These are phyloP conservation scores for Anastrepha obliqua DNA, from an alignment of 1,140 invertebrate genomes.

Conservation along the genomic window DNA sequence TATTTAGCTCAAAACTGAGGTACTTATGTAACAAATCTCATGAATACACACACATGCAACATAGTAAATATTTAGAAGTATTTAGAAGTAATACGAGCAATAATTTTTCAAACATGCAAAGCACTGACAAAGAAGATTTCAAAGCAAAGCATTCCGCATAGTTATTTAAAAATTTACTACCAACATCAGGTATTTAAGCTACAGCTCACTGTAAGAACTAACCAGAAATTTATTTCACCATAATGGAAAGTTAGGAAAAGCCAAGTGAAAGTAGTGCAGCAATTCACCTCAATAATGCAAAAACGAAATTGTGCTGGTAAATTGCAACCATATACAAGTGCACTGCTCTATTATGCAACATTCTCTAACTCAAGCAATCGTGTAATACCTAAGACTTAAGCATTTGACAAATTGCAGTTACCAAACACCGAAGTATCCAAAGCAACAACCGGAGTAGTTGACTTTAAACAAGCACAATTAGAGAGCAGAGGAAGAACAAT, in stretches of 20 bases:
- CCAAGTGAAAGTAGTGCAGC: not conserved
- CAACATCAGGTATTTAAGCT: not conserved
- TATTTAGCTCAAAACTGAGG: too few species aligned
- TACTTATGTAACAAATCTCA: too few species aligned
- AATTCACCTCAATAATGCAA: not conserved
- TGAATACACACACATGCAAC: too few species aligned
- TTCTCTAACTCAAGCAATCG: not conserved
- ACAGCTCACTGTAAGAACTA: not conserved
- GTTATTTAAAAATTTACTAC: not conserved
- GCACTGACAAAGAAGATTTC: too few species aligned
- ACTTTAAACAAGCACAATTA: conserved; percentile 16
- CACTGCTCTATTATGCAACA: conserved; percentile 19
- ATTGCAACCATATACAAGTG: not conserved
- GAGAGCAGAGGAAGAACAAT: not conserved
- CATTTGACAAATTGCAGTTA: conserved; percentile 50
- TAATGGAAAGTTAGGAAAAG: not conserved
- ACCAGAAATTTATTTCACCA: conserved; percentile 16
- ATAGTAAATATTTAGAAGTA: too few species aligned
- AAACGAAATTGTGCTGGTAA: not conserved
- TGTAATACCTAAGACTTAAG: conserved; percentile 44
- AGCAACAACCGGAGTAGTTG: not conserved
- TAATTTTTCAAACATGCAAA: too few species aligned
- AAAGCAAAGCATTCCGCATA: too few species aligned
- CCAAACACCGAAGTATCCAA: conserved; percentile 9
- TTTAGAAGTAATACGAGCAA: too few species aligned